Evolutionary conservation across 2,888 invertebrate species (phyloP).

Genomic region (Ryuthela nishihirai): DNA sequence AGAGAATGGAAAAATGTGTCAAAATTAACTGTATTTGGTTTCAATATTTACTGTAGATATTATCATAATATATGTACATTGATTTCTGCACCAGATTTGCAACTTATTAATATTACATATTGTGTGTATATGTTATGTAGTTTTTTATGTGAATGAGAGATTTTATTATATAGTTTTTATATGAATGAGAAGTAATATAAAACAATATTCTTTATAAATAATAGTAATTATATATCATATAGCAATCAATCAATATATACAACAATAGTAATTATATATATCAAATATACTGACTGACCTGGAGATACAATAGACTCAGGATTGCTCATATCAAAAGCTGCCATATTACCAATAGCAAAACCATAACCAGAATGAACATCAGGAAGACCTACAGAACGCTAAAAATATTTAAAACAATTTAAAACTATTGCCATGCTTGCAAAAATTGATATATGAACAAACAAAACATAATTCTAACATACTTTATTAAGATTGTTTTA

Average conservation of each 20-base stretch:
- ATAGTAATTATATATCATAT: neutral
- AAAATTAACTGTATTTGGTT: too few species aligned
- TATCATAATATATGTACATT: too few species aligned
- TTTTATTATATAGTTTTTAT: neutral
- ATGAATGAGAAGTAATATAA: neutral
- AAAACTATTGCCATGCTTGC: neutral
- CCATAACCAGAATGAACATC: conserved; percentile 99
- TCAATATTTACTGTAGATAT: too few species aligned
- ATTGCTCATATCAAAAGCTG: conserved; percentile 93
- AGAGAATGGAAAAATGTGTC: too few species aligned
- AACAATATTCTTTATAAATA: neutral
- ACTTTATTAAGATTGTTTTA: too few species aligned
- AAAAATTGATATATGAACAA: too few species aligned
- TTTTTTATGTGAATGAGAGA: neutral
- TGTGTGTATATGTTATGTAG: neutral
- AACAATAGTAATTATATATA: too few species aligned
- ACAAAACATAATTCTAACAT: too few species aligned
- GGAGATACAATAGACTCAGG: conserved; percentile 92
- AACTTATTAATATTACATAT: neutral
- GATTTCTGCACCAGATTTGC: too few species aligned
- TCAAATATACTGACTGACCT: conserved; percentile 49
- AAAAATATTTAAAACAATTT: conserved; percentile 39
- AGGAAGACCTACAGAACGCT: conserved; percentile 84
- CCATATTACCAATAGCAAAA: conserved; percentile 99
- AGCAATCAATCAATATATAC: too few species aligned